Evolutionary conservation across 2,888 invertebrate genomes (phyloP).

Genomic region (Agapostemon virescens): DNA sequence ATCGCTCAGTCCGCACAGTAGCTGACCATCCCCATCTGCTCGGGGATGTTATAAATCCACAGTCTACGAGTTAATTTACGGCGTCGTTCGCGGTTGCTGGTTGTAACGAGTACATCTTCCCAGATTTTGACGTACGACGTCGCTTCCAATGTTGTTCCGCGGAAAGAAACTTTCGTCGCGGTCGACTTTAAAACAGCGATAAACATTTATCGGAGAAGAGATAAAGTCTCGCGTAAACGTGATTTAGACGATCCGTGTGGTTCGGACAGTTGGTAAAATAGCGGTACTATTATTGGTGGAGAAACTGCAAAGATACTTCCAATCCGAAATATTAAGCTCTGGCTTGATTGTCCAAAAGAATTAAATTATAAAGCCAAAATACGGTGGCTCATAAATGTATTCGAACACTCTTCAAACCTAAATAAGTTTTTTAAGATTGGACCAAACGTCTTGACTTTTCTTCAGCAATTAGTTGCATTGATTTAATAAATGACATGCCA

Average conservation of each 20-base stretch:
- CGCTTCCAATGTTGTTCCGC: conserved; percentile 18
- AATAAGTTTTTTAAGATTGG: too few species aligned
- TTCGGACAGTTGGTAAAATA: not conserved
- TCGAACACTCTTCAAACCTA: too few species aligned
- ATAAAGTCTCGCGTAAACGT: not conserved
- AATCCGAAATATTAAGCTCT: not conserved
- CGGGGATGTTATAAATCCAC: conserved; percentile 59
- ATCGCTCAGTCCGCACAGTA: conserved; percentile 76
- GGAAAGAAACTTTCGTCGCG: not conserved
- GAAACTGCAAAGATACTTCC: not conserved
- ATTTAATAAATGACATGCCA: too few species aligned
- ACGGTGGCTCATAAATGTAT: too few species aligned
- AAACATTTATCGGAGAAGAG: conserved; percentile 20
- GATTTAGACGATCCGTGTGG: not conserved
- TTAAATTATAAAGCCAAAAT: too few species aligned
- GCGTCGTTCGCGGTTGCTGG: conserved; percentile 42
- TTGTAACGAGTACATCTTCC: conserved; percentile 46
- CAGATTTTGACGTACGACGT: conserved; percentile 26
- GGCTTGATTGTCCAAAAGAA: not conserved
- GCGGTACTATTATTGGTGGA: not conserved
- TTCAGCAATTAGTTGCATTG: too few species aligned
- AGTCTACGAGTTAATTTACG: conserved; percentile 57
- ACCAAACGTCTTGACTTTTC: too few species aligned
- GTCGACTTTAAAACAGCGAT: not conserved
- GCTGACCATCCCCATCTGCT: conserved; percentile 73